phyloP scores from a whole-genome alignment of 2,113 vertebrate genomes.

The Nothobranchius kuhntae region DNA sequence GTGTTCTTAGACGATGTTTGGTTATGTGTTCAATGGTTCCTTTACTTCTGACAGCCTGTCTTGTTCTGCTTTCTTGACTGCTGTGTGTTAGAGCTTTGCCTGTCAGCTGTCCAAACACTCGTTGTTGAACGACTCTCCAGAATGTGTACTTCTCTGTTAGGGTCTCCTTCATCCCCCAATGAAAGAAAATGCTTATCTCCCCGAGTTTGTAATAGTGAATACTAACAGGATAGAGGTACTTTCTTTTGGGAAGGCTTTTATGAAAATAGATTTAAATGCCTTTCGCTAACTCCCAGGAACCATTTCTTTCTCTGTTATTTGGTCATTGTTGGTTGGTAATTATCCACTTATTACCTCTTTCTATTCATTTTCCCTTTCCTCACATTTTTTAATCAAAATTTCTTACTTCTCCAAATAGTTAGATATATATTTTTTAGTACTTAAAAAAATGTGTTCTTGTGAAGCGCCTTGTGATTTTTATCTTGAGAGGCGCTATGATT shows the following conservation, averaged over 20 bases:
- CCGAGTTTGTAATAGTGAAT: neutral
- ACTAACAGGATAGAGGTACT: too few relatives aligned
- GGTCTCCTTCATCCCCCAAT: constrained; percentile 15
- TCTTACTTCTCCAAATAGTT: too few relatives aligned
- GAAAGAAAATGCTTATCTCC: constrained; percentile 26
- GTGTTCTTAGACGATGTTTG: too few relatives aligned
- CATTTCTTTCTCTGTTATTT: neutral
- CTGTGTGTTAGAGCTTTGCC: constrained; percentile 45
- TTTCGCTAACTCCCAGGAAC: too few relatives aligned
- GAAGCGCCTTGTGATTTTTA: too few relatives aligned
- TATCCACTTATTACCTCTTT: too few relatives aligned
- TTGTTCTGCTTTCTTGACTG: constrained; percentile 53
- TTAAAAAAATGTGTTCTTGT: too few relatives aligned
- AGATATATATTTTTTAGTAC: too few relatives aligned
- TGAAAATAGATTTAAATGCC: neutral
- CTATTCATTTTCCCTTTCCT: too few relatives aligned
- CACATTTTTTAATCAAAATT: too few relatives aligned
- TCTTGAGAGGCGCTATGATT: too few relatives aligned
- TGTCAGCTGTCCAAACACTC: constrained; percentile 76
- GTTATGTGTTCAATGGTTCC: neutral
- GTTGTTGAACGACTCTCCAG: constrained; percentile 55
- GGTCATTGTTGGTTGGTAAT: neutral
- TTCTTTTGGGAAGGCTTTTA: neutral
- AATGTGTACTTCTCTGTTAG: constrained; percentile 58
- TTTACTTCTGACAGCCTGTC: constrained; percentile 28